Evolutionary conservation across 2,113 vertebrate genomes (phyloP), one percentile per base, ranked within the genome.

Genomic region (Coracopsis vasa): DNA sequence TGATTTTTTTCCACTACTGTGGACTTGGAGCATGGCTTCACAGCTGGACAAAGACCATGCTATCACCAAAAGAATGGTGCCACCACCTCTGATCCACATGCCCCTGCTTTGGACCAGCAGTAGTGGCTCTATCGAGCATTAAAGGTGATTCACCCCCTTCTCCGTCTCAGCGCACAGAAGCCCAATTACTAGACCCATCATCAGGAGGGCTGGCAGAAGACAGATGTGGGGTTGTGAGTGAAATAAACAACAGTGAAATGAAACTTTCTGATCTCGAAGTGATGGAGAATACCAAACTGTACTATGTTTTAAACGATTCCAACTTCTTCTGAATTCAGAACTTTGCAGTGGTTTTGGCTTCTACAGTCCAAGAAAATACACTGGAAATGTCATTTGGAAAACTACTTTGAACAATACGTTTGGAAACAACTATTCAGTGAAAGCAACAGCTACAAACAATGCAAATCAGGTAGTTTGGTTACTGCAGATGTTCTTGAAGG

Each of bases 21-120:
- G 61, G 15, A 21, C 5, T 41, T 5, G 20, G 14, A 56, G 18
- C 5, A 54, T 1, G 11, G 60, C 44, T 84, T 66, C 42, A 53
- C 0, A 3, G 8, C 10, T 41, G 41, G 67, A 73, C 12, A 56
- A 80, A 72, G 41, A 66, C 28, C 29, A 67, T 2, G 9, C 16
- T 21, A 29, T 23, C 51, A 54, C 12, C 20, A 45, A 25, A 77
- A 41, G n/a, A 45, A 31, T 0, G 1, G 19, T 5, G 15, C 16
- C 47, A 35, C 12, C 35, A 56, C 2, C 28, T 45, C 33, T 6
- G 2, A 51, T 35, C 10, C 41, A 79, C 44, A 35, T 0, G 0
- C 27, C 19, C 23, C 47, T 69, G 24, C 35, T 67, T 42, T 42
- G 47, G 33, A 10, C 29, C 51, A 92, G 14, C 2, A 17, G n/a